These are phyloP conservation scores for Spilosoma lubricipeda DNA, from an alignment of 2,888 invertebrate genomes.

Conservation along the genomic window DNA sequence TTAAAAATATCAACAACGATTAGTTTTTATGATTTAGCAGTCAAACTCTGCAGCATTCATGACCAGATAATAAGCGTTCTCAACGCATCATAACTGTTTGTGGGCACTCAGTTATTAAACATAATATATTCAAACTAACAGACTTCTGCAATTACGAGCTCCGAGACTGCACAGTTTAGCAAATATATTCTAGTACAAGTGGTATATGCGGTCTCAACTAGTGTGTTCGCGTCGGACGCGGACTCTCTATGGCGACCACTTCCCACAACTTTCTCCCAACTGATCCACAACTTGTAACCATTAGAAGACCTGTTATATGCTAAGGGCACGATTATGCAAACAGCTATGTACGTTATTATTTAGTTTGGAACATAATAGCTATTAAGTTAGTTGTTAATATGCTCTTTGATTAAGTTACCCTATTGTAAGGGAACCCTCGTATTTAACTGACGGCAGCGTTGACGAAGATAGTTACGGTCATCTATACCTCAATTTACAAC, in stretches of 20 bases:
- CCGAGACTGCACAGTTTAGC: conserved; percentile 62
- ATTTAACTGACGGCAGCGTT: conserved; percentile 39
- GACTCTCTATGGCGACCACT: conserved; percentile 44
- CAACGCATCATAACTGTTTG: conserved; percentile 45
- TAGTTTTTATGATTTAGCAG: background rate
- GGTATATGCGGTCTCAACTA: conserved; percentile 64
- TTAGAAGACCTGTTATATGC: conserved; percentile 56
- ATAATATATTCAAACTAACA: conserved; percentile 48
- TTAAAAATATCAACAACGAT: background rate
- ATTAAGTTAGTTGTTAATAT: conserved; percentile 55
- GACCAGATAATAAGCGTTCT: conserved; percentile 10
- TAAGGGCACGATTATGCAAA: conserved; percentile 53
- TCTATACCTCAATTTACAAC: conserved; percentile 28
- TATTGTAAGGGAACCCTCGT: conserved; percentile 43
- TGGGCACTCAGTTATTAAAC: conserved; percentile 56
- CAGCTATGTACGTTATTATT: conserved; percentile 49
- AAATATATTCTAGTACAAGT: conserved; percentile 65
- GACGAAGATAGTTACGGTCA: conserved; percentile 35
- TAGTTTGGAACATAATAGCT: conserved; percentile 52
- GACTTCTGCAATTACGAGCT: conserved; percentile 70
- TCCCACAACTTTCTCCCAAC: conserved; percentile 48
- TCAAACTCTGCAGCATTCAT: background rate
- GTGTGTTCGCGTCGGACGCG: conserved; percentile 33
- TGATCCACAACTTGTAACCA: conserved; percentile 54
- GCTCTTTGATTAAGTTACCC: conserved; percentile 55